Conservation (phyloP, 2,113 vertebrate species). For the Microtus pennsylvanicus region DNA sequence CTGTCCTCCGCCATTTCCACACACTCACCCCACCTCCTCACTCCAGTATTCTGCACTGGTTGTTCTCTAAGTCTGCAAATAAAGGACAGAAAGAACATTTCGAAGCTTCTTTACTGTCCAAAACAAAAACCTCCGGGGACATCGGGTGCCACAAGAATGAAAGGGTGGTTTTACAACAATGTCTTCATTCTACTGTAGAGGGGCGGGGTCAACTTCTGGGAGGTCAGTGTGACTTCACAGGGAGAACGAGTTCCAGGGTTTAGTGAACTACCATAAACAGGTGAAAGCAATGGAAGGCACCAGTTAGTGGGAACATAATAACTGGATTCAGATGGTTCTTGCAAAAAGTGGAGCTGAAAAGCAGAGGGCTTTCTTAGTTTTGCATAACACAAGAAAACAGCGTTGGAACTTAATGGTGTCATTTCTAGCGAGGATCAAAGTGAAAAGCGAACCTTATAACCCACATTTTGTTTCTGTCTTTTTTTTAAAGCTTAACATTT, state of each 20-base stretch:
- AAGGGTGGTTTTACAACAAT: not conserved
- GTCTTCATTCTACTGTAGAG: not conserved
- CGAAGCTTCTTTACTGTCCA: not conserved
- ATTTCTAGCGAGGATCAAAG: constrained; percentile 37
- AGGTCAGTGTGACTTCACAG: not conserved
- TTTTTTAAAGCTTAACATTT: not conserved
- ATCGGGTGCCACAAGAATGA: not conserved
- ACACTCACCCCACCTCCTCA: not conserved
- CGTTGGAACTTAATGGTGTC: not conserved
- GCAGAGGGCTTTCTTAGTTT: not conserved
- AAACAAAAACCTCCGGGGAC: not conserved
- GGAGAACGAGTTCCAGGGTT: not conserved
- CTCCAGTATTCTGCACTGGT: not conserved
- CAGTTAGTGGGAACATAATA: constrained; percentile 17
- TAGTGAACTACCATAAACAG: not conserved
- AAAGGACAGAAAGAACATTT: constrained; percentile 7
- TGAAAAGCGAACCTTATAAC: not conserved
- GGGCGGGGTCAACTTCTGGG: not conserved
- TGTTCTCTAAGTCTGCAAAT: constrained; percentile 13
- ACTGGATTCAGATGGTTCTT: not conserved
- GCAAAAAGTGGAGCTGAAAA: not conserved
- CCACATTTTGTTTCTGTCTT: not conserved
- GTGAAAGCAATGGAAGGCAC: not conserved
- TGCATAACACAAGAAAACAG: not conserved
- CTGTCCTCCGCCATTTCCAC: not conserved